Conservation (phyloP, 2,113 vertebrate species). For the Acrocephalus arundinaceus region DNA sequence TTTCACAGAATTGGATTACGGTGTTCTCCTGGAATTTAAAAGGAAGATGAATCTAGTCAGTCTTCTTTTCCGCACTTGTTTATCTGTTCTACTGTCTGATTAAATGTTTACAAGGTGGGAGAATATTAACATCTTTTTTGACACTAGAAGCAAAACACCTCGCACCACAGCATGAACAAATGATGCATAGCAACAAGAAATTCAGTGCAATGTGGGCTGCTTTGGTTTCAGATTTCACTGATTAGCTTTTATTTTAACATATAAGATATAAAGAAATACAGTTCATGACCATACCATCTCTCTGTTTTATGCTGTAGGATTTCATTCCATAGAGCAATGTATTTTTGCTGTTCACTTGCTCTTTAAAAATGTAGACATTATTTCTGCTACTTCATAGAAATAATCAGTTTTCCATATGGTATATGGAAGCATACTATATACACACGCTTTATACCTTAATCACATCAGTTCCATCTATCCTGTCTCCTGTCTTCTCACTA, state of each 20-base stretch:
- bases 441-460: background rate
- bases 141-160: background rate
- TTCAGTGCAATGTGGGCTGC: background rate
- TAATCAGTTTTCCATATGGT: background rate
- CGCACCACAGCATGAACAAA: background rate
- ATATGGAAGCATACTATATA: background rate
- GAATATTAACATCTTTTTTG: background rate
- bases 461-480: background rate
- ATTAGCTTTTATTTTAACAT: constrained; percentile 21
- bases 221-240: constrained; percentile 15
- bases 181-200: constrained; percentile 6
- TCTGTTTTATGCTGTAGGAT: background rate
- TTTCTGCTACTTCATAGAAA: background rate
- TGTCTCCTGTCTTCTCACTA: background rate
- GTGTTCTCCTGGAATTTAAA: background rate
- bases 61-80: background rate
- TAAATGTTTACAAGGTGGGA: background rate
- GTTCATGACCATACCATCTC: background rate
- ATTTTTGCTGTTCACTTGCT: background rate
- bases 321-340: background rate
- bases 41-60: background rate
- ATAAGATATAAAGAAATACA: background rate
- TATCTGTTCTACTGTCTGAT: background rate
- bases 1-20: background rate
- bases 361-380: background rate